phyloP scores from a whole-genome alignment of 2,797 vertebrate genomes.

The Betta splendens region DNA sequence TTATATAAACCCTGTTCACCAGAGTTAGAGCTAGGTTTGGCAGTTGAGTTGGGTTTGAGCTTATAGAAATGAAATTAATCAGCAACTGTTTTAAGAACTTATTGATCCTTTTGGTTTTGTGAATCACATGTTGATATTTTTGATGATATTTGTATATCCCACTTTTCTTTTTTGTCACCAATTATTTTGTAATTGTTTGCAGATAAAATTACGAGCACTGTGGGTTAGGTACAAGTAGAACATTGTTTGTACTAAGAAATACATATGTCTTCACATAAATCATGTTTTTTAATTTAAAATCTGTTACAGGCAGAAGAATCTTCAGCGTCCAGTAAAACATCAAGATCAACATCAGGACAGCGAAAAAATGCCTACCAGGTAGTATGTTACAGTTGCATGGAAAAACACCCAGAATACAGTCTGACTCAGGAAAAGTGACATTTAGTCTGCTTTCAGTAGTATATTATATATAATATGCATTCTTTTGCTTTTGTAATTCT shows the following conservation, averaged over 20 bases:
- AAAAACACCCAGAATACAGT: not conserved
- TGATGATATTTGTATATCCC: too few relatives aligned
- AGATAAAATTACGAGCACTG: too few relatives aligned
- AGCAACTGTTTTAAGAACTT: too few relatives aligned
- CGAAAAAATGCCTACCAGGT: conserved; percentile 72
- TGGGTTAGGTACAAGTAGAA: too few relatives aligned
- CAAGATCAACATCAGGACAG: conserved; percentile 45
- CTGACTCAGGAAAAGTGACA: not conserved
- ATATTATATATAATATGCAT: not conserved
- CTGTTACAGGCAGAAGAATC: conserved; percentile 56
- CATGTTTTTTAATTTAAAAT: not conserved
- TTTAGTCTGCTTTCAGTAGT: not conserved
- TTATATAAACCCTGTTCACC: too few relatives aligned
- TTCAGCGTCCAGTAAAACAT: conserved; percentile 43
- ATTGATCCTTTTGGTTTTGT: too few relatives aligned
- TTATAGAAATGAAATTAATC: too few relatives aligned
- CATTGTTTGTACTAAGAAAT: not conserved
- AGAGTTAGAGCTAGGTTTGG: too few relatives aligned
- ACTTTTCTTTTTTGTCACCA: not conserved
- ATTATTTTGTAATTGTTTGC: too few relatives aligned
- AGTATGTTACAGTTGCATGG: conserved; percentile 1
- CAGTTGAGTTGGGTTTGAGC: too few relatives aligned
- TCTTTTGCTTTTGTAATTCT: not conserved
- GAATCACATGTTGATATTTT: too few relatives aligned
- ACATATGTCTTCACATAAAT: not conserved